Evolutionary conservation across 2,888 invertebrate species (phyloP).

Genomic region (Drosophila melanocephala): DNA sequence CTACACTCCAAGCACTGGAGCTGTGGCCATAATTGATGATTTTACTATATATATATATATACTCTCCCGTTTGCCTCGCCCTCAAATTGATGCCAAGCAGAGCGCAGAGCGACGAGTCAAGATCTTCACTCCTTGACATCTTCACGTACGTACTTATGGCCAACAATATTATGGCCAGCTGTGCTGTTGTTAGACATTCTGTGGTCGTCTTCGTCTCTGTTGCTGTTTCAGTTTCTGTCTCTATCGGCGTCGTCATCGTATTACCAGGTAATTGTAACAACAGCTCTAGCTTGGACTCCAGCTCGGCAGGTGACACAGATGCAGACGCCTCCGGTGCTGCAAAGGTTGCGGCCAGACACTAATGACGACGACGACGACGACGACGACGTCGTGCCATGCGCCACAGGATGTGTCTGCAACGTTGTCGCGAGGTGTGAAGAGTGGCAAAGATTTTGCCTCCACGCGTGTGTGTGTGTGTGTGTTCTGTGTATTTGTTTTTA

Average conservation of each 20-base stretch:
- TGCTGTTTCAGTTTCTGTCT: background rate
- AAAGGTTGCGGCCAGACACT: slow-evolving; percentile 51
- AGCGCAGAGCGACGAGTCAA: background rate
- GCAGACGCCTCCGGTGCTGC: slow-evolving; percentile 57
- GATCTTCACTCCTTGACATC: slow-evolving; percentile 27
- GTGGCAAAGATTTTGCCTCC: slow-evolving; percentile 33
- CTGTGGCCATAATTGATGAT: slow-evolving; percentile 58
- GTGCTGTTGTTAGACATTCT: slow-evolving; percentile 66
- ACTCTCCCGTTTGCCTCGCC: slow-evolving; percentile 23
- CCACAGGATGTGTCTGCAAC: slow-evolving; percentile 78
- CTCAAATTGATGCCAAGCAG: slow-evolving; percentile 18
- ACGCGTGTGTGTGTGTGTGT: slow-evolving; percentile 14
- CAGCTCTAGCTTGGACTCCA: slow-evolving; percentile 39
- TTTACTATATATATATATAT: slow-evolving; percentile 2
- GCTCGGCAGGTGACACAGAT: slow-evolving; percentile 73
- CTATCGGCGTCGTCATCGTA: slow-evolving; percentile 35
- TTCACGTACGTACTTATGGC: slow-evolving; percentile 7
- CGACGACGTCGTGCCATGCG: slow-evolving; percentile 74
- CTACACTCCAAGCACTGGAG: slow-evolving; percentile 20
- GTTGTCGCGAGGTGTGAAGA: slow-evolving; percentile 70
- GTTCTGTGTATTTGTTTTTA: slow-evolving; percentile 50
- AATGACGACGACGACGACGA: slow-evolving; percentile 68
- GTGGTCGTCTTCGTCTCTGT: slow-evolving; percentile 59
- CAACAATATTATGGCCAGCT: slow-evolving; percentile 49
- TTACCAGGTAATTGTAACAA: slow-evolving; percentile 79